Percentiles rank a stretch among this genome's conserved stretches.
These are phyloP conservation scores for Euthynnus affinis DNA, from an alignment of 2,797 vertebrate species.

Conservation along the genomic window DNA sequence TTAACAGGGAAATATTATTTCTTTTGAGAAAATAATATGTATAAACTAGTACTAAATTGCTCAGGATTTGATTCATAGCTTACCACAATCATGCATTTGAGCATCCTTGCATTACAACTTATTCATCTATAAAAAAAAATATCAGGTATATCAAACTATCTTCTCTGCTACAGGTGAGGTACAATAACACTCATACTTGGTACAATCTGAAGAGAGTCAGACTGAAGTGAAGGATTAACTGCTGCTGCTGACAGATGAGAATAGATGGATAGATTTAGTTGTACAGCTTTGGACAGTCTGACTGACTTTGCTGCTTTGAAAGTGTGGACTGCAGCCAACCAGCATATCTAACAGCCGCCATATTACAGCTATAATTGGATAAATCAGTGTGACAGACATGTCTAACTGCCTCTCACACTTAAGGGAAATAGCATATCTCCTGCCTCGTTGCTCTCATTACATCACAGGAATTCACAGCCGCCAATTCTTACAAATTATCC, in stretches of 20 bases:
- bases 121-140: neutral
- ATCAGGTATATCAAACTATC: neutral
- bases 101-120: neutral
- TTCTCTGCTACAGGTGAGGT: neutral
- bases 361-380: constrained; percentile 48
- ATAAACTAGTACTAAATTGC: neutral
- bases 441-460: constrained; percentile 17
- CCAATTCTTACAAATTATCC: constrained; percentile 50
- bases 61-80: neutral
- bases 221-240: constrained; percentile 19
- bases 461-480: constrained; percentile 37
- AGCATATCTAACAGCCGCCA: constrained; percentile 20
- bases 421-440: constrained; percentile 30
- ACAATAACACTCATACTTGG: neutral
- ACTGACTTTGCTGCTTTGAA: constrained; percentile 50
- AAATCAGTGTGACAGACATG: constrained; percentile 55
- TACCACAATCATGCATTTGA: no score
- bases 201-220: constrained; percentile 11
- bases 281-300: constrained; percentile 31
- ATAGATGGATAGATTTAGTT: constrained; percentile 43
- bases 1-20: neutral
- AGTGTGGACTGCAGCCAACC: constrained; percentile 35
- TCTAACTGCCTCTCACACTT: constrained; percentile 36
- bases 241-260: constrained; percentile 51
- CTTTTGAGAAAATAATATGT: neutral